A percentile compares a stretch with the other conserved stretches of the same genome.
These are phyloP conservation scores for Stenodera caucasica DNA, from an alignment of 2,888 invertebrate genomes.

Conservation along the genomic window DNA sequence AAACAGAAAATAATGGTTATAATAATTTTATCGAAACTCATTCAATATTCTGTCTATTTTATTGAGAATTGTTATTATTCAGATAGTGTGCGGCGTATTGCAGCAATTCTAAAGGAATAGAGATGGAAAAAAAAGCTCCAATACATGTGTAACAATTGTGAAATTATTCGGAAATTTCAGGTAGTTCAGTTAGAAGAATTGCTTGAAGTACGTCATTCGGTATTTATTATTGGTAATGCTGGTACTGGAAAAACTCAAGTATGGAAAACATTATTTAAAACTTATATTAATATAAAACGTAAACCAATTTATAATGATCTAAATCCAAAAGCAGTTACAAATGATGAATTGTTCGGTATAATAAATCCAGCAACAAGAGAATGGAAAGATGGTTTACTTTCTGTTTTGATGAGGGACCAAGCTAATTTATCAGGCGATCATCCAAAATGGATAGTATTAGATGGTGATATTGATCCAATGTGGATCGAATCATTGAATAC, in stretches of 20 bases:
- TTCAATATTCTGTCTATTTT: too few species aligned
- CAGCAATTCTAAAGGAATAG: neutral
- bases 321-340: constrained; percentile 96
- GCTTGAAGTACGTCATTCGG: constrained; percentile 92
- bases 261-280: constrained; percentile 86
- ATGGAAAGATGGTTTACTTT: constrained; percentile 91
- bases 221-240: constrained; percentile 70
- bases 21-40: too few species aligned
- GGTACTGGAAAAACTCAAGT: constrained; percentile 93
- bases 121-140: neutral
- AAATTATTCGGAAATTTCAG: constrained; percentile 43
- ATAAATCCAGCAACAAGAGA: constrained; percentile 92
- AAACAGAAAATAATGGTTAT: too few species aligned
- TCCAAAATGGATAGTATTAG: constrained; percentile 93
- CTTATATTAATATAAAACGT: constrained; percentile 77
- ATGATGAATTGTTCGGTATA: constrained; percentile 92
- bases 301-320: constrained; percentile 87
- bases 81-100: neutral
- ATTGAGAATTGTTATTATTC: neutral
- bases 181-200: constrained; percentile 92
- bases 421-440: constrained; percentile 84
- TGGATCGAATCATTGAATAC: constrained; percentile 98
- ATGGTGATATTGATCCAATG: constrained; percentile 97
- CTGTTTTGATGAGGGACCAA: constrained; percentile 90
- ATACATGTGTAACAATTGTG: constrained; percentile 2